These are phyloP conservation scores for Miniopterus natalensis DNA, from an alignment of 2,113 vertebrate species.

Conservation along the genomic window DNA sequence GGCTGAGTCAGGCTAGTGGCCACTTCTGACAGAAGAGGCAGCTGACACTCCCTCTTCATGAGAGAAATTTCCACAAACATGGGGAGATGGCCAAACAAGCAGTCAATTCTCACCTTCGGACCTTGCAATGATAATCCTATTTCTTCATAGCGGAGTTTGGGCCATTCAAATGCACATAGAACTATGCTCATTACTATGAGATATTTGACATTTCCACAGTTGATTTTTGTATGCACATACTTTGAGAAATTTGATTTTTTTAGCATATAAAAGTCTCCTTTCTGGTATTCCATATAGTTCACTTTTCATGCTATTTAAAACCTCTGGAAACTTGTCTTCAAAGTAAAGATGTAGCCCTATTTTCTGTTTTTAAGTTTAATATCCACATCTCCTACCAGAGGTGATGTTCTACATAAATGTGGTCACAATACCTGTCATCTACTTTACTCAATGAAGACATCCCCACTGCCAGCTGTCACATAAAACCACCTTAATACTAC, in stretches of 20 bases:
- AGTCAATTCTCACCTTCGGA: neutral
- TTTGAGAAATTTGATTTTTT: neutral
- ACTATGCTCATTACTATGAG: neutral
- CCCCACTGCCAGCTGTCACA: neutral
- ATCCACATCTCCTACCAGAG: neutral
- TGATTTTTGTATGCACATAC: neutral
- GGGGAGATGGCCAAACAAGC: neutral
- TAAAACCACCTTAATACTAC: neutral
- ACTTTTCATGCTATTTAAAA: neutral
- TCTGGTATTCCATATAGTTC: neutral
- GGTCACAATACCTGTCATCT: neutral
- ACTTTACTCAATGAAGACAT: neutral
- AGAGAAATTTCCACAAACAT: neutral
- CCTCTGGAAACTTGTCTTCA: neutral
- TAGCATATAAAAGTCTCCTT: conserved; percentile 28
- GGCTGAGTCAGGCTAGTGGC: neutral
- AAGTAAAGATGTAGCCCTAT: neutral
- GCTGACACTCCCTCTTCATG: neutral
- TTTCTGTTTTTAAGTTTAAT: neutral
- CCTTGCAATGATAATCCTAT: neutral
- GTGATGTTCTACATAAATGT: neutral
- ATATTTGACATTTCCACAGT: neutral
- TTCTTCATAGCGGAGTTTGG: neutral
- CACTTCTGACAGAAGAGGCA: neutral
- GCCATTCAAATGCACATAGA: neutral